Percentiles rank a stretch among this genome's conserved stretches.
Conservation (phyloP, 2,113 vertebrate genomes). For the Ceyx margarethae region DNA sequence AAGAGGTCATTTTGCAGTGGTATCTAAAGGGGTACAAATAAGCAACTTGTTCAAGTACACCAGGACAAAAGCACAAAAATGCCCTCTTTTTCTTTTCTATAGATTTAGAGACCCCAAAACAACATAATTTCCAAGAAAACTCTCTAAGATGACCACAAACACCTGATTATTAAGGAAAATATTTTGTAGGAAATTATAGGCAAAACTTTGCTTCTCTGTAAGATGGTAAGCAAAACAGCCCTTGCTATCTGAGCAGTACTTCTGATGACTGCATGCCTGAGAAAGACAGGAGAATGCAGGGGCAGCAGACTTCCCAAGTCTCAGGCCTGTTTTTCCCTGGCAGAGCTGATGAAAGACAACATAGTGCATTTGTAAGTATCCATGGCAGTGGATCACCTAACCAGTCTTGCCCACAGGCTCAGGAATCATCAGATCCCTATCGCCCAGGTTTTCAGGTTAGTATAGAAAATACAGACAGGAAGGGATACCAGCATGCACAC, state of each 20-base stretch:
- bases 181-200: background rate
- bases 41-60: background rate
- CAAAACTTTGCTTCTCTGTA: background rate
- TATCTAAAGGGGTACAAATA: background rate
- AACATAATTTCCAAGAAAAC: background rate
- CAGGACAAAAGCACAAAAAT: background rate
- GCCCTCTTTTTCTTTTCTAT: background rate
- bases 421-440: background rate
- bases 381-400: background rate
- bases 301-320: background rate
- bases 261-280: background rate
- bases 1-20: background rate
- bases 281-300: background rate
- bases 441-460: conserved; percentile 34
- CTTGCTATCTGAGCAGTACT: background rate
- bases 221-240: background rate
- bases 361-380: background rate
- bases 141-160: background rate
- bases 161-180: background rate
- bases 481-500: background rate
- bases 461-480: conserved; percentile 14
- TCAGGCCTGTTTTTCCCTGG: background rate
- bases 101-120: background rate
- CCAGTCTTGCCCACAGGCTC: background rate
- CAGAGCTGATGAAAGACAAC: conserved; percentile 9